These are phyloP conservation scores for Coptodon rendalli DNA, from an alignment of 2,113 vertebrate species.

Conservation along the genomic window DNA sequence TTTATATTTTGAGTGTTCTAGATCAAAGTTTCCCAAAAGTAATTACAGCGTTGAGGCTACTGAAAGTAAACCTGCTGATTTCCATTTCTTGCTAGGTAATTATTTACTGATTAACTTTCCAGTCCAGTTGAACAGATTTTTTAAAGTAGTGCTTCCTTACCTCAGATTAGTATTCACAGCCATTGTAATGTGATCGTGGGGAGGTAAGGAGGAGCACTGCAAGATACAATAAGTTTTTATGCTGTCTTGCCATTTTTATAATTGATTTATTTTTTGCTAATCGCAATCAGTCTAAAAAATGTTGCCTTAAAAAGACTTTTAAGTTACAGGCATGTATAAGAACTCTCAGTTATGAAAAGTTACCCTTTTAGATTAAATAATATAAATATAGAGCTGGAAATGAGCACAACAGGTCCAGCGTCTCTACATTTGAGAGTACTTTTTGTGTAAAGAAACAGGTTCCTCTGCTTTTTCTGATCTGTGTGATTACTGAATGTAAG, in stretches of 20 bases:
- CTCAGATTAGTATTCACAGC: neutral
- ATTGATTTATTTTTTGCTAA: neutral
- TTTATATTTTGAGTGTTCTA: neutral
- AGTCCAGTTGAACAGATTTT: neutral
- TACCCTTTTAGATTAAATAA: neutral
- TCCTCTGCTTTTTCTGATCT: neutral
- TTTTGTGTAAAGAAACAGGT: neutral
- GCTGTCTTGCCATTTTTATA: neutral
- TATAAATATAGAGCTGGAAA: neutral
- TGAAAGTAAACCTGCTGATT: slow-evolving; percentile 11
- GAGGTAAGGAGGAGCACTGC: neutral
- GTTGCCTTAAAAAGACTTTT: neutral
- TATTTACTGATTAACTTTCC: slow-evolving; percentile 18
- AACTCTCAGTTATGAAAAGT: neutral
- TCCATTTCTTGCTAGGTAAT: neutral
- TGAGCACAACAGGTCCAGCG: neutral
- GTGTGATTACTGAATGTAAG: neutral
- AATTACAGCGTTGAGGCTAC: slow-evolving; percentile 7
- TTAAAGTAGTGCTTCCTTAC: neutral
- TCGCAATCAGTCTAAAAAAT: neutral
- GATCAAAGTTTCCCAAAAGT: slow-evolving; percentile 11
- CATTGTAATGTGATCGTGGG: neutral
- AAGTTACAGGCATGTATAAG: neutral
- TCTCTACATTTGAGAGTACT: neutral
- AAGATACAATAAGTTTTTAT: neutral